A percentile compares a stretch with the other conserved stretches of the same genome.
Conservation (phyloP, 2,113 vertebrate species). For the Cynopterus brachyotis region DNA sequence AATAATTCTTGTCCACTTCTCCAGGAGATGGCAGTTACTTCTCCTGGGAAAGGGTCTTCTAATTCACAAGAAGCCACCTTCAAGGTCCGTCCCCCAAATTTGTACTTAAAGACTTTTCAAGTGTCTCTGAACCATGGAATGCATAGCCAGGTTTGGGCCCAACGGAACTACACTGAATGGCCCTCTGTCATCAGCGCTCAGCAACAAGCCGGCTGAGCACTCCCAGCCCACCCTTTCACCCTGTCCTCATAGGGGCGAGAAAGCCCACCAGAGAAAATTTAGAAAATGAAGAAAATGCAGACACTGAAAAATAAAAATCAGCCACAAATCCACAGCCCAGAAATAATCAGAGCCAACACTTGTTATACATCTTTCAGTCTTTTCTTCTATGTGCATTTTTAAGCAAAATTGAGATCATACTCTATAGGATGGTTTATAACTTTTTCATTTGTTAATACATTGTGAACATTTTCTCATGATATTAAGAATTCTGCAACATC, state of each 20-base stretch:
- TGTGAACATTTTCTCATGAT: not conserved
- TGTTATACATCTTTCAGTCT: not conserved
- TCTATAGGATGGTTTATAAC: not conserved
- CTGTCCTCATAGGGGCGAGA: not conserved
- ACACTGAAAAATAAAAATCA: not conserved
- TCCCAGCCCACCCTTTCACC: not conserved
- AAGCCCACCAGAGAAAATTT: not conserved
- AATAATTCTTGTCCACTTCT: too few relatives aligned
- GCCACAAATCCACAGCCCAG: not conserved
- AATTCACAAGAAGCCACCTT: not conserved
- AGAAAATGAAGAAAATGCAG: not conserved
- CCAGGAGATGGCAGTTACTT: slow-evolving; percentile 43
- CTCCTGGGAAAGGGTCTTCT: not conserved
- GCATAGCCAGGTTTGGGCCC: not conserved
- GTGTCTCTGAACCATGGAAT: not conserved
- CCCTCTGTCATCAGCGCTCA: too few relatives aligned
- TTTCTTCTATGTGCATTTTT: not conserved
- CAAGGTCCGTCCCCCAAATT: not conserved
- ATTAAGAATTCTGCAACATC: not conserved
- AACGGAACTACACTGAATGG: accelerated
- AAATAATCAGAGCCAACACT: not conserved
- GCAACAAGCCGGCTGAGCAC: accelerated
- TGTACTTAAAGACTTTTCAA: not conserved
- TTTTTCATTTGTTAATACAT: not conserved
- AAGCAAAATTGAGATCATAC: not conserved